A percentile compares a stretch with the other conserved stretches of the same genome.
Evolutionary conservation across 2,113 vertebrate species (phyloP).

Genomic region (Pollimyrus isidori): DNA sequence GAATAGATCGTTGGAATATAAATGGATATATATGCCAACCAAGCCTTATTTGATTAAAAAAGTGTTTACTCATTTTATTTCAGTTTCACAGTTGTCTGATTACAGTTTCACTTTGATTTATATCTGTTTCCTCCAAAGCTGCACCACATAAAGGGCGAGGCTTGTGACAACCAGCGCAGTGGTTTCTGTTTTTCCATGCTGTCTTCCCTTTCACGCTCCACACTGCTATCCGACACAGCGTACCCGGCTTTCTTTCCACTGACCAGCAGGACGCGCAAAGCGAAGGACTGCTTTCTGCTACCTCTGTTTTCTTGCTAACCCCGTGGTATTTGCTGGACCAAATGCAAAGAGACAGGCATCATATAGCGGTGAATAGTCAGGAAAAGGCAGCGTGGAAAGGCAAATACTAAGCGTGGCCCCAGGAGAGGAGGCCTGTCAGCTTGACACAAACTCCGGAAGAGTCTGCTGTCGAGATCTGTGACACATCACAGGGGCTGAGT

Average conservation of each 20-base stretch:
- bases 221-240: not conserved
- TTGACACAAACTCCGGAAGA: constrained; percentile 43
- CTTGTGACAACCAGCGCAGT: not conserved
- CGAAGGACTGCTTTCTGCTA: not conserved
- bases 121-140: not conserved
- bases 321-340: constrained; percentile 54
- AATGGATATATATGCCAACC: not conserved
- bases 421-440: constrained; percentile 55
- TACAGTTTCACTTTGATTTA: not conserved
- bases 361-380: constrained; percentile 45
- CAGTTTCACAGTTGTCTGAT: not conserved
- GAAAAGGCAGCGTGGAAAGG: constrained; percentile 45
- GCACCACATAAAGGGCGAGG: not conserved
- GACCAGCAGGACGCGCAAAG: not conserved
- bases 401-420: constrained; percentile 56
- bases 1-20: not conserved
- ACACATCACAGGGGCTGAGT: constrained; percentile 51
- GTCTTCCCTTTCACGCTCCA: not conserved
- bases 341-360: constrained; percentile 59
- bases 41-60: not conserved
- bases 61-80: not conserved
- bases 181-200: not conserved
- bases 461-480: constrained; percentile 40
- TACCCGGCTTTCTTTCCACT: not conserved
- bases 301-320: constrained; percentile 16